phyloP scores from a whole-genome alignment of 2,888 invertebrate genomes.

The Noctua janthina region DNA sequence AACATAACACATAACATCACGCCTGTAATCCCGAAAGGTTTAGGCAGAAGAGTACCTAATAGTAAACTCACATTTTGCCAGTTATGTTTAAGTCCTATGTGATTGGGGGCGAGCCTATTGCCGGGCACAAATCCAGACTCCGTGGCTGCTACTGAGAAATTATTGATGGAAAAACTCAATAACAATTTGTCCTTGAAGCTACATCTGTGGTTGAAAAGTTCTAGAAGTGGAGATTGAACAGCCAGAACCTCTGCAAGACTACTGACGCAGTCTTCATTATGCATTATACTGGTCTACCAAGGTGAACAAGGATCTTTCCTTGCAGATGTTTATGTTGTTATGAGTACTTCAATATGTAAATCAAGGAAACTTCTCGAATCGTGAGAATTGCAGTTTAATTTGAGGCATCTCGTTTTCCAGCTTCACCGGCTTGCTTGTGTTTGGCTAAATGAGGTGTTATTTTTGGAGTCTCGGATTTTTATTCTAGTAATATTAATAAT shows the following conservation, averaged over 20 bases:
- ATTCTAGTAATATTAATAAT: background rate
- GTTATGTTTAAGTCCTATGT: too few relatives aligned
- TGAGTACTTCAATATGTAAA: background rate
- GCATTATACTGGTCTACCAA: background rate
- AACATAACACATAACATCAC: too few relatives aligned
- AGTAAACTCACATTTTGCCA: too few relatives aligned
- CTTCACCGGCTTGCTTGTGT: background rate
- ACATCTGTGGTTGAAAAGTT: background rate
- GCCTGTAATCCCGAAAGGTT: too few relatives aligned
- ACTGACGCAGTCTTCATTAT: background rate
- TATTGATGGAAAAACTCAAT: too few relatives aligned
- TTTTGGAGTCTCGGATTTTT: background rate
- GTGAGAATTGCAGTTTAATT: background rate
- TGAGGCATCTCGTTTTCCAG: background rate
- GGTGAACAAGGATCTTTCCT: conserved; percentile 19
- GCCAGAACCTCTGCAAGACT: background rate
- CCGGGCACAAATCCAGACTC: too few relatives aligned
- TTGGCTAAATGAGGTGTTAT: background rate
- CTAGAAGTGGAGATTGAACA: background rate
- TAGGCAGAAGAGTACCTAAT: too few relatives aligned
- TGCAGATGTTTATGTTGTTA: background rate
- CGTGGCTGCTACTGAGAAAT: too few relatives aligned
- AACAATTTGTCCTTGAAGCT: too few relatives aligned
- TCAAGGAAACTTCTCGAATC: conserved; percentile 13
- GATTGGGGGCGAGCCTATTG: too few relatives aligned